These are phyloP conservation scores for Poecile atricapillus DNA, from an alignment of 2,113 vertebrate genomes.

Conservation along the genomic window DNA sequence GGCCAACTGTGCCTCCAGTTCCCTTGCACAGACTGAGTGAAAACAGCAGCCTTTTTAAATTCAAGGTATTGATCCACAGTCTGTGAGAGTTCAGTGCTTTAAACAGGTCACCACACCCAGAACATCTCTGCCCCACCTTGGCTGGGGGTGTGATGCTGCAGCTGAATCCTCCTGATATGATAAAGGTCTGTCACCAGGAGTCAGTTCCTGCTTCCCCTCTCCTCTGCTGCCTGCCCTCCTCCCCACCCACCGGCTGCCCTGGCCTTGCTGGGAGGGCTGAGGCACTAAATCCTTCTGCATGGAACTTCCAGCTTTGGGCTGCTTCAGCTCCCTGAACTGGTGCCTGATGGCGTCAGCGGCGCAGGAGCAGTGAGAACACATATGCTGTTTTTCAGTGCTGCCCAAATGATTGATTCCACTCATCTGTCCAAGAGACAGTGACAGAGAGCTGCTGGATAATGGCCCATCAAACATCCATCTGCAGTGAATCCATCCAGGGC, in stretches of 20 bases:
- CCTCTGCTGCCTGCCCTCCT: not conserved
- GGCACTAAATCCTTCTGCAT: not conserved
- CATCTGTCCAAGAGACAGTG: not conserved
- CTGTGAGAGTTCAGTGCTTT: not conserved
- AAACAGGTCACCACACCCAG: not conserved
- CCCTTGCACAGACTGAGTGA: not conserved
- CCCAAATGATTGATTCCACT: constrained; percentile 9
- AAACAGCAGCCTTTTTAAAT: not conserved
- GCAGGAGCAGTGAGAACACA: not conserved
- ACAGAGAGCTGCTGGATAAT: constrained; percentile 14
- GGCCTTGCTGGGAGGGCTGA: not conserved
- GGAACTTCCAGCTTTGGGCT: not conserved
- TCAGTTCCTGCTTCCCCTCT: not conserved
- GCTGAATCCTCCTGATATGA: not conserved
- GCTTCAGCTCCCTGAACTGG: not conserved
- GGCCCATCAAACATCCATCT: not conserved
- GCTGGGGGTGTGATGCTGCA: not conserved
- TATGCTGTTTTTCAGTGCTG: not conserved
- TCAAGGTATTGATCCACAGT: not conserved
- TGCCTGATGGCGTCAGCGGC: not conserved
- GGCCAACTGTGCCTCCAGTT: not conserved
- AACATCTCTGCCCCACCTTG: not conserved
- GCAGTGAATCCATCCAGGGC: not conserved
- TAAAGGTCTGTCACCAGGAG: not conserved
- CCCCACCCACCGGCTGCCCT: not conserved